A percentile compares a stretch with the other conserved stretches of the same genome.
phyloP scores from a whole-genome alignment of 2,113 vertebrate species.

The Lamprotornis superbus region DNA sequence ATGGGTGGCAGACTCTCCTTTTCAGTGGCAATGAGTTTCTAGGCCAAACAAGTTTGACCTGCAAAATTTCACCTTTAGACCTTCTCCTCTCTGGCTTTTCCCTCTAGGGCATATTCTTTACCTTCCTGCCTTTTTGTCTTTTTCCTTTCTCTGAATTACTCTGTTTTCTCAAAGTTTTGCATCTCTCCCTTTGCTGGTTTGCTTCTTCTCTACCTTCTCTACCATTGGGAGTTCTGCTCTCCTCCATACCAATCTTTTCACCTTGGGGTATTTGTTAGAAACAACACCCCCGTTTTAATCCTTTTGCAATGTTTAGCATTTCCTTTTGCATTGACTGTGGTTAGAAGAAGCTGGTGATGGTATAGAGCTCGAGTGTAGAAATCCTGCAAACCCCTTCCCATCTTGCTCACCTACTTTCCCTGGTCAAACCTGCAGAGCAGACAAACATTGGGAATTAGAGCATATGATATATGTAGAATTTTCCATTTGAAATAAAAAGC shows the following conservation, averaged over 20 bases:
- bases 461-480: background rate
- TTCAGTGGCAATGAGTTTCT: background rate
- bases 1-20: background rate
- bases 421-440: background rate
- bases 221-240: background rate
- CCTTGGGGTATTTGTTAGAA: background rate
- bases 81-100: background rate
- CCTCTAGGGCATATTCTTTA: background rate
- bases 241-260: background rate
- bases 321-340: background rate
- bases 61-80: background rate
- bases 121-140: background rate
- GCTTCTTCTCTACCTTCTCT: background rate
- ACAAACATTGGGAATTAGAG: background rate
- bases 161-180: background rate
- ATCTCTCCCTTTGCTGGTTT: background rate
- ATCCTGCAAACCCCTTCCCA: background rate
- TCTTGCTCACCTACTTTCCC: background rate
- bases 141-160: background rate
- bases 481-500: background rate
- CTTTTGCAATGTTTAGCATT: background rate
- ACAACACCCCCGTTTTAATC: background rate
- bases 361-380: background rate
- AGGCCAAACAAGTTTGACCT: background rate
- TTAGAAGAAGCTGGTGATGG: background rate